Evolutionary conservation across 2,797 vertebrate species (phyloP).

Genomic region (Xiphophorus birchmanni): DNA sequence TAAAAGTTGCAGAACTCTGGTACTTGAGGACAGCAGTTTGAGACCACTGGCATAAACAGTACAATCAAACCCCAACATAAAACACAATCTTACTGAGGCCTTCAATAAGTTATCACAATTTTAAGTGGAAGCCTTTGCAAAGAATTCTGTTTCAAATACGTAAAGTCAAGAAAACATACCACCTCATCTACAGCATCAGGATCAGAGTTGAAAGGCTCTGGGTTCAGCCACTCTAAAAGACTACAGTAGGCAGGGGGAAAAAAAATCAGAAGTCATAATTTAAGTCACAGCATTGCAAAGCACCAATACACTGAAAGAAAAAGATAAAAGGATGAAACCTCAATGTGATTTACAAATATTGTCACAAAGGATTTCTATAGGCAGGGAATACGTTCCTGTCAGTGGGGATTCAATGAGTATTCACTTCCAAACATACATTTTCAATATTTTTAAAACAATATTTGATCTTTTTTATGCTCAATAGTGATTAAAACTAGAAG

Average conservation of each 20-base stretch:
- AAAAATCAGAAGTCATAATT: neutral
- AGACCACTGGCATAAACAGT: neutral
- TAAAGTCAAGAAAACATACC: slow-evolving; percentile 22
- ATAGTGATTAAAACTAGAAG: neutral
- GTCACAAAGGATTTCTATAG: neutral
- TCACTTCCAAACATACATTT: neutral
- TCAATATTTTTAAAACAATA: neutral
- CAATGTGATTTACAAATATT: neutral
- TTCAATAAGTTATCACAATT: neutral
- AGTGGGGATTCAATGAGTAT: neutral
- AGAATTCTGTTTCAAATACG: neutral
- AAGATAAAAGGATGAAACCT: neutral
- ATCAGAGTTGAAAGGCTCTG: slow-evolving; percentile 60
- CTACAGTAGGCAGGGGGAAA: slow-evolving; percentile 47
- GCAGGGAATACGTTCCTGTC: neutral
- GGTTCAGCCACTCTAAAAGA: slow-evolving; percentile 78
- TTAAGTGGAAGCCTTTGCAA: neutral
- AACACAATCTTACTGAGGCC: neutral
- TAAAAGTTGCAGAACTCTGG: too few relatives aligned
- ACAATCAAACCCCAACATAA: neutral
- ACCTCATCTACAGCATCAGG: slow-evolving; percentile 12
- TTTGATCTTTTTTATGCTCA: neutral
- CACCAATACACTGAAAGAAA: neutral
- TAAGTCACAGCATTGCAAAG: neutral
- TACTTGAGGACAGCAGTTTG: too few relatives aligned